phyloP scores from a whole-genome alignment of 92 coral and sea anemone genomes.

The Palythoa caribaeorum region DNA sequence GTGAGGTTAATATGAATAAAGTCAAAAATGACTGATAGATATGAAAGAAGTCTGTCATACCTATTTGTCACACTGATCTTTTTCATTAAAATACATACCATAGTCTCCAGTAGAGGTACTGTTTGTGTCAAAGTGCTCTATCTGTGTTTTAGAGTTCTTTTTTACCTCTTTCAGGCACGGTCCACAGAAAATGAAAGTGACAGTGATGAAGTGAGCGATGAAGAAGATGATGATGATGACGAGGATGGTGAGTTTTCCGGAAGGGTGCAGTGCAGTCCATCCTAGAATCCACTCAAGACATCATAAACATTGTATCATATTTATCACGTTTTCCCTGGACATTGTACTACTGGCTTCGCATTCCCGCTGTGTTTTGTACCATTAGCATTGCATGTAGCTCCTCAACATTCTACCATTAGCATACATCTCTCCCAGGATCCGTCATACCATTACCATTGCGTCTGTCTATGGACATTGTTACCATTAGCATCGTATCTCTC shows the following conservation, averaged over 20 bases:
- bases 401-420: background rate
- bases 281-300: conserved; percentile 48
- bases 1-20: no score
- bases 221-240: conserved; percentile 84
- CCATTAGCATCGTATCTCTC: background rate
- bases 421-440: background rate
- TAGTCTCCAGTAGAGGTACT: background rate
- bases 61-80: no score
- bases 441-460: background rate
- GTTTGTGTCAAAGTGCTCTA: background rate
- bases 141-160: background rate
- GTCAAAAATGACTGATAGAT: no score
- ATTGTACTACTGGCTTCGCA: background rate
- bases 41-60: no score
- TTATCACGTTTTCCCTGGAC: background rate
- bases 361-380: background rate
- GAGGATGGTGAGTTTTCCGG: conserved; percentile 77
- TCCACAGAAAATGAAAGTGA: conserved; percentile 75
- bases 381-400: background rate
- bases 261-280: conserved; percentile 90
- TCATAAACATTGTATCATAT: background rate
- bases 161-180: conserved; percentile 8
- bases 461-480: background rate
- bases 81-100: no score
- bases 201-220: conserved; percentile 70